A percentile compares a stretch with the other conserved stretches of the same genome.
Evolutionary conservation across 2,888 invertebrate genomes (phyloP).

Genomic region (Eupithecia subfuscata): DNA sequence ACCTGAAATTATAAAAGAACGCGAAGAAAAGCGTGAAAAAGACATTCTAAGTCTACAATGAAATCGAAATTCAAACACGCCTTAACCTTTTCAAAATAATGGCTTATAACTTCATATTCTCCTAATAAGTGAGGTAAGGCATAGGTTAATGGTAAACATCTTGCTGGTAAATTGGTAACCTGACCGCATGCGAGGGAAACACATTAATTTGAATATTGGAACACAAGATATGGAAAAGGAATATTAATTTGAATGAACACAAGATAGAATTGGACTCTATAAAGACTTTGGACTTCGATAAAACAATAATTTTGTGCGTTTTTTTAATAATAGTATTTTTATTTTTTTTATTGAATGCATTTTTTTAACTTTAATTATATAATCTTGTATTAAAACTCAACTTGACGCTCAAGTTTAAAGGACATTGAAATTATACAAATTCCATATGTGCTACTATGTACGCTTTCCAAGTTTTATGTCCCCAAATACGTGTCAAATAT

Average conservation of each 20-base stretch:
- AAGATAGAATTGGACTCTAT: not conserved
- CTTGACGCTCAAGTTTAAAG: too few species aligned
- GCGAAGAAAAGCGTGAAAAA: too few species aligned
- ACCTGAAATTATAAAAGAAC: not conserved
- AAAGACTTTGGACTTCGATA: not conserved
- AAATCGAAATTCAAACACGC: not conserved
- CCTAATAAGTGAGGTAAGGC: conserved; percentile 27
- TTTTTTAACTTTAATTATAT: too few species aligned
- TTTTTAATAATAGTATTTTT: not conserved
- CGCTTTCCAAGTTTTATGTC: too few species aligned
- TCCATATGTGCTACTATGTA: too few species aligned
- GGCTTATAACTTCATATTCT: conserved; percentile 9
- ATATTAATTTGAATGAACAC: conserved; percentile 29
- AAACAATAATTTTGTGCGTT: not conserved
- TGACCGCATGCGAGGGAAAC: conserved; percentile 51
- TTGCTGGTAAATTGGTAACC: conserved; percentile 73
- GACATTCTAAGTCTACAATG: not conserved
- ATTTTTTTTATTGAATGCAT: not conserved
- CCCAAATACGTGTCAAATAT: too few species aligned
- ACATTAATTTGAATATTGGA: conserved; percentile 42
- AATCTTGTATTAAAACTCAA: too few species aligned
- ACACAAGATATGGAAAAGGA: conserved; percentile 37
- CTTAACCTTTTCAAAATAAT: conserved; percentile 19
- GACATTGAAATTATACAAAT: too few species aligned
- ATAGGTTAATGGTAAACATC: conserved; percentile 53